A percentile compares a stretch with the other conserved stretches of the same genome.
phyloP scores from a whole-genome alignment of 2,113 vertebrate genomes.

The Odontophorus gujanensis region DNA sequence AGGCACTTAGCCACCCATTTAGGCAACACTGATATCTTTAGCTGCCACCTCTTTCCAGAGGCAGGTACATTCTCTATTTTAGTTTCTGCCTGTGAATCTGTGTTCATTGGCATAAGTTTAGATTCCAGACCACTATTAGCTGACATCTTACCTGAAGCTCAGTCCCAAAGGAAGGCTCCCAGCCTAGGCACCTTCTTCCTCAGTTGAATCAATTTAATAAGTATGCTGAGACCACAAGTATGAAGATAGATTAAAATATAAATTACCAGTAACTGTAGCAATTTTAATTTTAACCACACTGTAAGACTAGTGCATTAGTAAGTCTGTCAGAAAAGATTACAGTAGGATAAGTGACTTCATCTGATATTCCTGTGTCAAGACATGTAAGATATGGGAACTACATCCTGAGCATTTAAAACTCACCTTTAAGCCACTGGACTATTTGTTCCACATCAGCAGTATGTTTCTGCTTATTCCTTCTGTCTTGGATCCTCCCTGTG shows the following conservation, averaged over 20 bases:
- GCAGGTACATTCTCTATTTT: not conserved
- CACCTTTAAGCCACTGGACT: not conserved
- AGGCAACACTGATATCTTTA: not conserved
- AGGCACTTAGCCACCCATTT: constrained; percentile 35
- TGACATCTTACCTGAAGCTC: not conserved
- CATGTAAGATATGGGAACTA: not conserved
- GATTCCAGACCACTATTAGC: not conserved
- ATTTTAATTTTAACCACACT: not conserved
- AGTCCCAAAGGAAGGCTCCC: not conserved
- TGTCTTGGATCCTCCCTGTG: not conserved
- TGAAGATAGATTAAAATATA: not conserved
- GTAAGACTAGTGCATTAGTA: not conserved
- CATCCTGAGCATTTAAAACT: not conserved
- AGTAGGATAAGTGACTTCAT: not conserved
- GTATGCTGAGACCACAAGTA: not conserved
- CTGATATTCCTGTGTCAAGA: not conserved
- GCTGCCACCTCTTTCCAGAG: not conserved
- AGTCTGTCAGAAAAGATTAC: not conserved
- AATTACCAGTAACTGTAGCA: no score
- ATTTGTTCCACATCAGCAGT: not conserved
- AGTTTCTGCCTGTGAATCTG: not conserved
- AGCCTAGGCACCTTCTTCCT: not conserved
- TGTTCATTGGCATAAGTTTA: not conserved
- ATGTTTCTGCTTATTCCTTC: not conserved
- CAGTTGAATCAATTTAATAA: not conserved